phyloP scores from a whole-genome alignment of 2,113 vertebrate genomes.

The Edolisoma coerulescens region DNA sequence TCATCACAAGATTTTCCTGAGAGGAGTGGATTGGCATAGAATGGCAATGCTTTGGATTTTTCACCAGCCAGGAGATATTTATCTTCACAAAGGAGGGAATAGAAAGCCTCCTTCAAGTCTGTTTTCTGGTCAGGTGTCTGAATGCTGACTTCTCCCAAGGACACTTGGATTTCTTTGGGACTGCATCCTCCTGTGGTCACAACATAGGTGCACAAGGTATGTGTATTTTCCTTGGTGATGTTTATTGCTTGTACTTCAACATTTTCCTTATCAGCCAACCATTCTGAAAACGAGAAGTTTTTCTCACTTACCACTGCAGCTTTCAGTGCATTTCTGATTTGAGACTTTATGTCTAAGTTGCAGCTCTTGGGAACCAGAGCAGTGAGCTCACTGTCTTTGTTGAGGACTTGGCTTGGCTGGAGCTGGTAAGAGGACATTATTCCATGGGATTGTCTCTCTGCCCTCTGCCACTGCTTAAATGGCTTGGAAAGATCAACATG shows the following conservation, averaged over 20 bases:
- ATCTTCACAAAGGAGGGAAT: conserved; percentile 80
- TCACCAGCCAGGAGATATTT: conserved; percentile 73
- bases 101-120: conserved; percentile 78
- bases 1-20: conserved; percentile 12
- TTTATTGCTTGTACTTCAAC: conserved; percentile 73
- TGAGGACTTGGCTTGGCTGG: conserved; percentile 57
- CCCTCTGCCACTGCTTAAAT: not conserved
- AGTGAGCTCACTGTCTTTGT: conserved; percentile 74
- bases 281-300: conserved; percentile 75
- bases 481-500: conserved; percentile 32
- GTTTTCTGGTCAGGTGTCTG: conserved; percentile 76
- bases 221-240: conserved; percentile 70
- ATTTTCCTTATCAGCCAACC: conserved; percentile 69
- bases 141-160: conserved; percentile 76
- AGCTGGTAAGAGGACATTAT: conserved; percentile 61
- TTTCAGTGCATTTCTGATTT: conserved; percentile 77
- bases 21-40: not conserved
- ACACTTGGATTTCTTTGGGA: conserved; percentile 77
- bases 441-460: conserved; percentile 59
- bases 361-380: conserved; percentile 65
- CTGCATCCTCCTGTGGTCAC: conserved; percentile 72
- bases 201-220: conserved; percentile 72
- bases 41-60: conserved; percentile 32
- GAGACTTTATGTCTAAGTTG: conserved; percentile 68
- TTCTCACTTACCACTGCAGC: conserved; percentile 77